A percentile compares a stretch with the other conserved stretches of the same genome.
phyloP scores from a whole-genome alignment of 2,888 invertebrate species.

The Merodon equestris region DNA sequence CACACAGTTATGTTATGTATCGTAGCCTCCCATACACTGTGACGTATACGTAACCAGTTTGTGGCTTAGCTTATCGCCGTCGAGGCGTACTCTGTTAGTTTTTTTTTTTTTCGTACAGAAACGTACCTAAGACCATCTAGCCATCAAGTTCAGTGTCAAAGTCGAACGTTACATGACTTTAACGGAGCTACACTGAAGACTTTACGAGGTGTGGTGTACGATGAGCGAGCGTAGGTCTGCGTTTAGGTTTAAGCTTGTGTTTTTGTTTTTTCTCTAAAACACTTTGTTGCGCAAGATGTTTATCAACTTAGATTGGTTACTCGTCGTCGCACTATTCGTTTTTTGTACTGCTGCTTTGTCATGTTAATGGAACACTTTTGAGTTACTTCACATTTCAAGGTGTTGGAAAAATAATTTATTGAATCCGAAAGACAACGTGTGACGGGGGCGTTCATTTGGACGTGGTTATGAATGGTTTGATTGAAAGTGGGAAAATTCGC shows the following conservation, averaged over 20 bases:
- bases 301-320: constrained; percentile 40
- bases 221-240: constrained; percentile 20
- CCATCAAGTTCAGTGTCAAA: constrained; percentile 68
- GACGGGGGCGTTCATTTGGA: too few relatives aligned
- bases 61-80: background rate
- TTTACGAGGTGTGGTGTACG: constrained; percentile 55
- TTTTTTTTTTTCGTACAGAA: constrained; percentile 26
- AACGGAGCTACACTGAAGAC: constrained; percentile 51
- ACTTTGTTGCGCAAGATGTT: constrained; percentile 53
- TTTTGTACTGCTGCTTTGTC: constrained; percentile 4
- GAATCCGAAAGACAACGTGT: background rate
- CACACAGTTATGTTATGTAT: background rate
- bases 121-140: constrained; percentile 18
- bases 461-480: too few relatives aligned
- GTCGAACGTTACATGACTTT: constrained; percentile 54
- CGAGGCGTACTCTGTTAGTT: constrained; percentile 17
- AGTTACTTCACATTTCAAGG: constrained; percentile 19
- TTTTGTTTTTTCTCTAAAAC: constrained; percentile 38
- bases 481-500: too few relatives aligned
- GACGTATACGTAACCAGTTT: constrained; percentile 51
- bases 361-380: constrained; percentile 43
- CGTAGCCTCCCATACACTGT: constrained; percentile 14
- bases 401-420: constrained; percentile 1
- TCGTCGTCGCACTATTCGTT: background rate
- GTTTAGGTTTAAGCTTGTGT: too few relatives aligned